phyloP scores from a whole-genome alignment of 2,797 vertebrate species.

The Coccyzus lansbergi region DNA sequence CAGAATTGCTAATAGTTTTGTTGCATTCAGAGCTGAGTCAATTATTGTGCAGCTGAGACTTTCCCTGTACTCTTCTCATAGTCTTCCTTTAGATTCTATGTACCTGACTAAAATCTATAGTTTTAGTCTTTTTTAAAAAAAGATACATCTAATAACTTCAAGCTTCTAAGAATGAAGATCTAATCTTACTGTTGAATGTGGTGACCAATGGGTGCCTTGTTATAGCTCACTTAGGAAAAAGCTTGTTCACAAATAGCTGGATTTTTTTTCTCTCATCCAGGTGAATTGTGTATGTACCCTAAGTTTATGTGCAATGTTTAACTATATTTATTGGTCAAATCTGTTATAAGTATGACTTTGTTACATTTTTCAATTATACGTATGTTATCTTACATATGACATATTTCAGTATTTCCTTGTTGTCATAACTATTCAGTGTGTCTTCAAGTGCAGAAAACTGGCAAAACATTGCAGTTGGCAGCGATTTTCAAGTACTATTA shows the following conservation, averaged over 20 bases:
- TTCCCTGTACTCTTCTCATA: background rate
- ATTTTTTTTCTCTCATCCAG: background rate
- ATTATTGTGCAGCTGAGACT: background rate
- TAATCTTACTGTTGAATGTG: background rate
- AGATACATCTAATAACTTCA: background rate
- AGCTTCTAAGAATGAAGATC: background rate
- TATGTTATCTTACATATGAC: background rate
- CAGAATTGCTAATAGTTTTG: background rate
- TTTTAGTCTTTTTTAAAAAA: background rate
- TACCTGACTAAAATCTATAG: background rate
- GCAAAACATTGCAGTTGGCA: background rate
- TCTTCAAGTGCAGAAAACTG: background rate
- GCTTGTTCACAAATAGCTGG: background rate
- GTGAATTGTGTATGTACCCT: fast-evolving
- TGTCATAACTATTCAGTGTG: background rate
- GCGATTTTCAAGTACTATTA: background rate
- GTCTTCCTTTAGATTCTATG: background rate
- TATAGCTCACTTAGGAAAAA: background rate
- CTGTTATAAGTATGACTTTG: background rate
- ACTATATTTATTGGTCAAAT: background rate
- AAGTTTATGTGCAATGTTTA: background rate
- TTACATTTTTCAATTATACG: background rate
- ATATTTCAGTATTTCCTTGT: background rate
- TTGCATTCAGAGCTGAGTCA: background rate
- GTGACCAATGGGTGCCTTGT: background rate